phyloP scores from a whole-genome alignment of 2,888 invertebrate genomes.

The Nomada lathburiana region DNA sequence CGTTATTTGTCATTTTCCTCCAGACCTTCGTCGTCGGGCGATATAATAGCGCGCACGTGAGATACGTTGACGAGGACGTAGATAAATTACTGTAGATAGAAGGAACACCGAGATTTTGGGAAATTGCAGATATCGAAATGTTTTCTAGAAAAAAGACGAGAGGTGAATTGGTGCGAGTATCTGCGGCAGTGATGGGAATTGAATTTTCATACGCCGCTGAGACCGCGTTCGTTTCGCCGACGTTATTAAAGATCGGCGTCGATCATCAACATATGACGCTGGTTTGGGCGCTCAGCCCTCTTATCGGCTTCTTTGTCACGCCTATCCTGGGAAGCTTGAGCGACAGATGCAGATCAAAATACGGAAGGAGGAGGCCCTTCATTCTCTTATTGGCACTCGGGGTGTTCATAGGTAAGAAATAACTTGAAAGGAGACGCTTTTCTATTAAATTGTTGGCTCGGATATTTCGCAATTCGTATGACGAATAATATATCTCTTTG shows the following conservation, averaged over 20 bases:
- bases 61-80: too few relatives aligned
- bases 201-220: conserved; percentile 99
- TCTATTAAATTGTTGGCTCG: too few relatives aligned
- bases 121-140: too few relatives aligned
- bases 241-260: conserved; percentile 95
- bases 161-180: conserved; percentile 93
- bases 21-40: background rate
- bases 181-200: conserved; percentile 98
- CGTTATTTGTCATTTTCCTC: too few relatives aligned
- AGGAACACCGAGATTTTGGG: too few relatives aligned
- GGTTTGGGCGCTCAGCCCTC: conserved; percentile 97
- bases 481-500: too few relatives aligned
- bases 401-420: conserved; percentile 90
- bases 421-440: too few relatives aligned
- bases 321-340: conserved; percentile 96
- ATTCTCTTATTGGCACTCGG: conserved; percentile 95
- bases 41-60: background rate
- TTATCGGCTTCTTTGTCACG: conserved; percentile 97
- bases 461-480: too few relatives aligned
- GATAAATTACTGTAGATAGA: too few relatives aligned
- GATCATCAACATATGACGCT: conserved; percentile 97
- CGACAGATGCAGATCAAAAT: conserved; percentile 92
- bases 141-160: conserved; percentile 90
- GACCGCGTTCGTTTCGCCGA: conserved; percentile 98
- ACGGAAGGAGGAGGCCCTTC: conserved; percentile 96